Evolutionary conservation across 2,888 invertebrate genomes (phyloP).

Genomic region (Pollenia amentaria): DNA sequence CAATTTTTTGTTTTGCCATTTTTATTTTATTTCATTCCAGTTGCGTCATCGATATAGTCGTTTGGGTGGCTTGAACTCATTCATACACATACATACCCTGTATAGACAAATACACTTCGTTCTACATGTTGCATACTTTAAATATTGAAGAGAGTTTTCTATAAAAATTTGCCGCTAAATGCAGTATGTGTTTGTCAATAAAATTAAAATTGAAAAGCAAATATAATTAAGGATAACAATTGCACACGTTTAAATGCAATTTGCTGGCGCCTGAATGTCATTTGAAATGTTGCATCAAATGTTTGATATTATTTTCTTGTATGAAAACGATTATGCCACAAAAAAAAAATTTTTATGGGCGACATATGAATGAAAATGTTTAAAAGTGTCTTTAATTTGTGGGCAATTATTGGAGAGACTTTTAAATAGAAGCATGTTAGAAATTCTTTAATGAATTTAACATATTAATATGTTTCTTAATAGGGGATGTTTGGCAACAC

Average conservation of each 20-base stretch:
- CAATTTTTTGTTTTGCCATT: not conserved
- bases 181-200: conserved; percentile 68
- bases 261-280: conserved; percentile 70
- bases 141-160: not conserved
- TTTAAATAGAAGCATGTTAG: not conserved
- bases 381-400: conserved; percentile 4
- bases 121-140: conserved; percentile 25
- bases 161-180: conserved; percentile 34
- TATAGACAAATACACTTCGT: not conserved
- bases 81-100: not conserved
- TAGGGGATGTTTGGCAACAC: too few species aligned
- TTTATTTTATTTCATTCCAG: conserved; percentile 25
- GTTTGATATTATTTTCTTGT: not conserved
- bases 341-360: not conserved
- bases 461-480: too few species aligned
- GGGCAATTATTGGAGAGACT: not conserved
- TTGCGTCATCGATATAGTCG: conserved; percentile 32
- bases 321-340: not conserved
- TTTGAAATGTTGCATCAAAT: conserved; percentile 34
- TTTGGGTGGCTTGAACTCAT: conserved; percentile 40
- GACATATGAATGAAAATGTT: not conserved
- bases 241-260: conserved; percentile 68
- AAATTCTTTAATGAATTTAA: not conserved
- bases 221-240: conserved; percentile 67
- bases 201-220: conserved; percentile 68